Conservation (phyloP, 2,888 invertebrate species). For the Tipula vernalis region DNA sequence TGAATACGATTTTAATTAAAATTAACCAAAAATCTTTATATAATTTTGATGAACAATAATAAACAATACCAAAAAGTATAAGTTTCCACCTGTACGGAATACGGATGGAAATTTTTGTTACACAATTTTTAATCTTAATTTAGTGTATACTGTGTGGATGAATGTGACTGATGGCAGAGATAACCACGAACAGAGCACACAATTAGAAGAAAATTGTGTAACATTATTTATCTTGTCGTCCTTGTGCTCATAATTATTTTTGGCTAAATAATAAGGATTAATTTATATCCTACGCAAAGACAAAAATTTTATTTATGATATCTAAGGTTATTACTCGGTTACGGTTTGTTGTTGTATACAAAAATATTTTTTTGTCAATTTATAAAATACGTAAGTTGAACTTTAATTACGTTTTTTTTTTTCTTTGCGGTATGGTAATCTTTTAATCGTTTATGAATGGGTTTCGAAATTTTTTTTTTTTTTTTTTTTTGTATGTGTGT, state of each 20-base stretch:
- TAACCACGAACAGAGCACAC: not conserved
- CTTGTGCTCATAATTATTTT: not conserved
- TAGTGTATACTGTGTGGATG: not conserved
- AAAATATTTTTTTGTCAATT: not conserved
- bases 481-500: not conserved
- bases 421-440: not conserved
- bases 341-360: not conserved
- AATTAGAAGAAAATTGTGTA: not conserved
- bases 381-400: not conserved
- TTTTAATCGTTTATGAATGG: not conserved
- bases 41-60: too few relatives aligned
- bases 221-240: not conserved
- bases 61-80: not conserved
- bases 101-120: not conserved
- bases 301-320: not conserved
- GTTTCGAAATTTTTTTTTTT: not conserved
- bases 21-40: not conserved
- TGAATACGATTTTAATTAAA: not conserved
- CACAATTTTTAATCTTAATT: not conserved
- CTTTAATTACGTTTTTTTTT: not conserved
- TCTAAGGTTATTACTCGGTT: not conserved
- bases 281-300: not conserved
- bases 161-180: not conserved
- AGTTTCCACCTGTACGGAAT: not conserved
- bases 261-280: not conserved